These are phyloP conservation scores for Montipora cactus DNA, from an alignment of 64 coral and sea anemone genomes.

Conservation along the genomic window DNA sequence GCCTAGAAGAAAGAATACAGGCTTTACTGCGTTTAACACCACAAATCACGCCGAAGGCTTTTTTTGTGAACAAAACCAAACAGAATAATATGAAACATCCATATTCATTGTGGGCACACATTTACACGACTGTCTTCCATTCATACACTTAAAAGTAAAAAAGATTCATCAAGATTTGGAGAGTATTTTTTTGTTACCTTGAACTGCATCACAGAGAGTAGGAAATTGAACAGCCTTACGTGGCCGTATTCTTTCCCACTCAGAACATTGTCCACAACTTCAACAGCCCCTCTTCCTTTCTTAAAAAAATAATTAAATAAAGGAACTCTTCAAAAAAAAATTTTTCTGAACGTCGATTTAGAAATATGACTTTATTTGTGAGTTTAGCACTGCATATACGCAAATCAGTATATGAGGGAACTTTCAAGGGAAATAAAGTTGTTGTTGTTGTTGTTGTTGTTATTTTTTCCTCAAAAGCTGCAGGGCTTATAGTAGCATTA, in stretches of 20 bases:
- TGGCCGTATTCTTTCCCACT: not conserved
- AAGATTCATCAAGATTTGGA: not conserved
- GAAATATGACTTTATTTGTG: not conserved
- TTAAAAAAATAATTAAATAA: not conserved
- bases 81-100: not conserved
- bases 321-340: not conserved
- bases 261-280: not conserved
- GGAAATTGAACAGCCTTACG: constrained; percentile 34
- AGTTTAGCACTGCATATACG: not conserved
- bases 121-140: not conserved
- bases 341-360: constrained; percentile 13
- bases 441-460: too few species aligned
- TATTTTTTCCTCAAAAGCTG: too few species aligned
- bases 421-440: too few species aligned
- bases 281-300: not conserved
- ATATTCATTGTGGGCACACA: not conserved
- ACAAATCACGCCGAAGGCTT: not conserved
- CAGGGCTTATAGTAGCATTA: too few species aligned
- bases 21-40: not conserved
- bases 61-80: constrained; percentile 17
- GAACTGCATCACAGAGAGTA: constrained; percentile 3
- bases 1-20: not conserved
- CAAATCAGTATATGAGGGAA: too few species aligned
- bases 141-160: constrained; percentile 15
- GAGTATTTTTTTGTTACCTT: constrained; percentile 22